phyloP scores from a whole-genome alignment of 2,888 invertebrate species.

The Helicoverpa assulta region DNA sequence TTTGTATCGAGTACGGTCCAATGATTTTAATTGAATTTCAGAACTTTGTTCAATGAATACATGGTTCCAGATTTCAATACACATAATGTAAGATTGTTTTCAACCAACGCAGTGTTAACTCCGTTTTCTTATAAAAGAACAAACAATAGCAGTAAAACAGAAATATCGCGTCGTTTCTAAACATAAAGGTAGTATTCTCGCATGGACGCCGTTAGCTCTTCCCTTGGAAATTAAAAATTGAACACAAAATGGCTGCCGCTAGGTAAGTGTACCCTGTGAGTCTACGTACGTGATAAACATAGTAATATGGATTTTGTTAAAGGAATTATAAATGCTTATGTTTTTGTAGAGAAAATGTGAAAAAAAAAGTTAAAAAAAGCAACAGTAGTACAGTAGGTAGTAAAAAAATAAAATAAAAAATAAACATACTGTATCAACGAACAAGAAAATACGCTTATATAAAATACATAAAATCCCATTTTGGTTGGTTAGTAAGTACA shows the following conservation, averaged over 20 bases:
- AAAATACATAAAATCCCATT: too few species aligned
- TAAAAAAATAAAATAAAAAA: too few species aligned
- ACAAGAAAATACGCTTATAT: too few species aligned
- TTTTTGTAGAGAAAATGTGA: too few species aligned
- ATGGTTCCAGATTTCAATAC: too few species aligned
- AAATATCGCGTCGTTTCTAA: constrained; percentile 33
- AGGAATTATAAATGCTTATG: constrained; percentile 12
- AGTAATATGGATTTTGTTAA: constrained; percentile 6
- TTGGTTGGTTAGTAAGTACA: too few species aligned
- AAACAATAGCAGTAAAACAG: constrained; percentile 44
- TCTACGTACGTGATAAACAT: constrained; percentile 21
- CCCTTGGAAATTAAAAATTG: constrained; percentile 55
- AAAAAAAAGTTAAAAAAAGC: too few species aligned
- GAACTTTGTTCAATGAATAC: not conserved
- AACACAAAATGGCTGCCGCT: constrained; percentile 27
- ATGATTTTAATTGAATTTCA: constrained; percentile 13
- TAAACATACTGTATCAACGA: too few species aligned
- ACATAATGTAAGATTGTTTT: too few species aligned
- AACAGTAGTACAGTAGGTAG: too few species aligned
- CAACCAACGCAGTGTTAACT: not conserved
- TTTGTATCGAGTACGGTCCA: constrained; percentile 5
- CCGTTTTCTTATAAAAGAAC: constrained; percentile 18
- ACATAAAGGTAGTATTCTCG: constrained; percentile 19
- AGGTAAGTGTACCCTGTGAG: constrained; percentile 7
- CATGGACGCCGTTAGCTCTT: constrained; percentile 35